Evolutionary conservation across 2,888 invertebrate genomes (phyloP), one percentile per base, ranked within the genome.

Genomic region (Candidula unifasciata): DNA sequence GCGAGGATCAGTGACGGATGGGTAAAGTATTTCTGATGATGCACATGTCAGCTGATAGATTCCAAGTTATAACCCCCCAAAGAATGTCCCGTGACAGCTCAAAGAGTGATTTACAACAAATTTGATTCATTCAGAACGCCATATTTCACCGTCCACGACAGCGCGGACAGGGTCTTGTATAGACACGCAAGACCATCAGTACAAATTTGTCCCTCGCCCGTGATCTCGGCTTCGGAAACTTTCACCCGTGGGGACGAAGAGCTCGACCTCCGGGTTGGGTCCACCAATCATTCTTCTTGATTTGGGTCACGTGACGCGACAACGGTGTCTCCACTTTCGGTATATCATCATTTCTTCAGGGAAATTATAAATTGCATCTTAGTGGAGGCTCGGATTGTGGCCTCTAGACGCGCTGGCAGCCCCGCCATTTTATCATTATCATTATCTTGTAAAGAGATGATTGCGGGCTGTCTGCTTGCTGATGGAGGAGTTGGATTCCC

Each of bases 71-170:
- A 86, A 85, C 87, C 87, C 83, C 82, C 57, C 44, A 60, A 83
- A 73, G 79, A 68, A 85, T 57, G 78, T 83, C 74, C 60, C 76
- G 18, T 77, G 86, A 85, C 87, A 87, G 85, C 83, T 82, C 74
- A 79, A 76, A 74, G 86, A 83, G 86, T 88, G 86, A 88, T 88
- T 87, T 87, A 86, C 85, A 84, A 82, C 85, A 87, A 87, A 87
- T 87, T 88, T 88, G 87, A 88, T 88, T 88, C 87, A 86, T 87
- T 87, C 84, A 81, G 86, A 86, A 83, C 85, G 84, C 86, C 60
- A 87, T 88, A 86, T 84, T 84, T 87, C 88, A 88, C 85, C 77
- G 54, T 35, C 60, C 52, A 69, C 86, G 88, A 87, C 87, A 87
- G 84, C 76, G 80, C 35, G 54, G 82, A 82, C 87, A 84, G 78